Evolutionary conservation across 2,888 invertebrate genomes (phyloP), one percentile per base, ranked within the genome.

Genomic region (Rhaphigaster nebulosa): DNA sequence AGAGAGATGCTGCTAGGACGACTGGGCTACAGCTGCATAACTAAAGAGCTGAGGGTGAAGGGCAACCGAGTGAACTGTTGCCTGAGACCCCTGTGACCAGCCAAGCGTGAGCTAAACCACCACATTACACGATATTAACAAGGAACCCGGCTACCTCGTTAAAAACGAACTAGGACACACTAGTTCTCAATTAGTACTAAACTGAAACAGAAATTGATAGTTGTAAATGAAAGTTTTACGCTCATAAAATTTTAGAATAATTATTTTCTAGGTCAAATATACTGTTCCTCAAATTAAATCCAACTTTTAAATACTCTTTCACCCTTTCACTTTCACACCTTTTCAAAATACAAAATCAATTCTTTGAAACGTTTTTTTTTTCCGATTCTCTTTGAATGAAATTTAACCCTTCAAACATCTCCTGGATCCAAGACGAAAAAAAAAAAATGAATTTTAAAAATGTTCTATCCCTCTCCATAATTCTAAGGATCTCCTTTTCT

Each of bases 61-160:
- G 70, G 70, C 70, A 76, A 20, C 38, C 6, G 20, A 38, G 70
- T 76, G 70, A 76, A 76, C 70, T 76, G 70, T 76, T 34, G 70
- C 70, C 70, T 76, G 70, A 76, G 70, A 29, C 5, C 29, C 60
- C 70, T 76, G 70, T 76, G 70, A 76, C 70, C 70, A 38, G 6
- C 38, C 20, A 8, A 2, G 20, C 23, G 70, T 76, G 70, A 20
- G 38, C 34, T 76, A 12, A 34, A 20, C 70, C 1, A 76, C 65
- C 65, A 29, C 65, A 65, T 29, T 29, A 29, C 65, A 29, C 65
- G 65, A 29, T 29, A 29, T 65, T 65, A 65, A 65, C 65, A 29
- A 29, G 65, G 34, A 65, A 20, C 29, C 38, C 23, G 29, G 13
- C 70, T 34, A 2, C 23, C 20, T 76, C 70, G 70, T 76, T 76